These are phyloP conservation scores for Tetheella fluctuosa DNA, from an alignment of 2,888 invertebrate genomes.

Conservation along the genomic window DNA sequence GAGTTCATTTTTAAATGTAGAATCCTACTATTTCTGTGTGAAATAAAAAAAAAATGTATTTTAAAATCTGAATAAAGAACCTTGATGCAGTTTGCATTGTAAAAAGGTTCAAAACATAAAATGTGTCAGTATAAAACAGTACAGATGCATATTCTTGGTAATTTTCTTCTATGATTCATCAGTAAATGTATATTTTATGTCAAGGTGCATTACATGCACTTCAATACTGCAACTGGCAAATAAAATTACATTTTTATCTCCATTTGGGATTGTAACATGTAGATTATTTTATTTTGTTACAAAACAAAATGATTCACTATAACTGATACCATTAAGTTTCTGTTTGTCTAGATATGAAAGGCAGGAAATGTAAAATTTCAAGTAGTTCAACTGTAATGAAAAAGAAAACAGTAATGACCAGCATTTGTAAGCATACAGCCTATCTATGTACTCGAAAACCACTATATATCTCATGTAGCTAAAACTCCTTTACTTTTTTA, in stretches of 20 bases:
- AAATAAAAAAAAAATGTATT: too few species aligned
- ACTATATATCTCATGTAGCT: too few species aligned
- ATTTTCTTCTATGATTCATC: not conserved
- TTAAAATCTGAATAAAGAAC: not conserved
- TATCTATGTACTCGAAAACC: too few species aligned
- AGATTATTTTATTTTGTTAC: not conserved
- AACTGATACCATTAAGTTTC: too few species aligned
- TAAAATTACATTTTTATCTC: not conserved
- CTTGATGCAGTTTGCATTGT: not conserved
- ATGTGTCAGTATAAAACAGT: not conserved
- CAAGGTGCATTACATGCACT: not conserved
- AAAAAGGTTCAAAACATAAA: not conserved
- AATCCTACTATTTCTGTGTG: too few species aligned
- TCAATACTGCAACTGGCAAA: not conserved
- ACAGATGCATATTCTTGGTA: not conserved
- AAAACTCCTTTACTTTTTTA: too few species aligned
- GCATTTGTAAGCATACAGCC: too few species aligned
- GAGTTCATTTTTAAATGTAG: not conserved
- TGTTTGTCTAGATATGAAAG: too few species aligned
- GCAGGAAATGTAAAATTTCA: too few species aligned
- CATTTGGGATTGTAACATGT: not conserved
- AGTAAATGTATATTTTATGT: not conserved
- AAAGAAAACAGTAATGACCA: too few species aligned
- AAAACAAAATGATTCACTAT: too few species aligned
- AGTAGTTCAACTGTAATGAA: too few species aligned